Evolutionary conservation across 2,888 invertebrate species (phyloP).

Genomic region (Conomelus anceps): DNA sequence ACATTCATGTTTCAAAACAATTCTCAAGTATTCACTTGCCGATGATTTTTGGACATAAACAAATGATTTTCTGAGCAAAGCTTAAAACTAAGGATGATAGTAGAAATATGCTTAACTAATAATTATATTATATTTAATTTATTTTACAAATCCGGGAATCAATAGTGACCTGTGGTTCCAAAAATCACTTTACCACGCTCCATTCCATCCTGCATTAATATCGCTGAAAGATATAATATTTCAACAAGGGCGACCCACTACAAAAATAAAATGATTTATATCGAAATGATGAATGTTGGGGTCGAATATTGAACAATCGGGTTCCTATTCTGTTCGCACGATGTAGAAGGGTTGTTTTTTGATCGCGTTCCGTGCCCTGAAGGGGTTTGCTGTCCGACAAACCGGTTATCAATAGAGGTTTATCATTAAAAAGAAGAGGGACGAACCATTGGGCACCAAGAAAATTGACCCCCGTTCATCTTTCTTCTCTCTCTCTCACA

Average conservation of each 20-base stretch:
- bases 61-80: no score
- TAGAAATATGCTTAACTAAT: no score
- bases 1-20: no score
- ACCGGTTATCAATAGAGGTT: not conserved
- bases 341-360: not conserved
- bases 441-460: not conserved
- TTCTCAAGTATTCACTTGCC: no score
- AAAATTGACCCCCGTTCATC: not conserved
- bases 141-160: not conserved
- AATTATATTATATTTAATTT: no score
- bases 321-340: not conserved
- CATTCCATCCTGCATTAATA: not conserved
- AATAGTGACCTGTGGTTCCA: not conserved
- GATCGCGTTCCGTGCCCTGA: not conserved
- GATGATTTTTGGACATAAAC: no score
- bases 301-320: not conserved
- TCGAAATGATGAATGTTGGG: not conserved
- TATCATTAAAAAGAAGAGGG: not conserved
- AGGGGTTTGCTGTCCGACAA: not conserved
- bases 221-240: not conserved
- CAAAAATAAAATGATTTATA: not conserved
- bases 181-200: not conserved
- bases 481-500: not conserved
- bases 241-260: not conserved
- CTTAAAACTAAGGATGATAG: no score